Percentiles rank a stretch among this genome's conserved stretches.
These are phyloP conservation scores for Paramormyrops kingsleyae DNA, from an alignment of 2,113 vertebrate species.

Conservation along the genomic window DNA sequence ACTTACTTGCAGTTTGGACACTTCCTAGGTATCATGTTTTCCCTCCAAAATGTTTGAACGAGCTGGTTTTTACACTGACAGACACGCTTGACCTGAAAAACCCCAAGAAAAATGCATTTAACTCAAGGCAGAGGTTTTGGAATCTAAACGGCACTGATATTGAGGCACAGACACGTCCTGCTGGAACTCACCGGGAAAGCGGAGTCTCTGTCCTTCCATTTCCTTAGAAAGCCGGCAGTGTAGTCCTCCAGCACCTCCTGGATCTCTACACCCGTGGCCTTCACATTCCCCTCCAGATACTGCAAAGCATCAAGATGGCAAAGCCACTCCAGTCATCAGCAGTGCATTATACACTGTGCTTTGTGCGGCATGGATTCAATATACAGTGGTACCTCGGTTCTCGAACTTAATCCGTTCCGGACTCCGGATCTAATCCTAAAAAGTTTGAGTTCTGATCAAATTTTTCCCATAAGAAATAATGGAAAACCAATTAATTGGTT, in stretches of 20 bases:
- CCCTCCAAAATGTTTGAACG: constrained; percentile 76
- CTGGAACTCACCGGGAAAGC: constrained; percentile 47
- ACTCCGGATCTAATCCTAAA: too few species aligned
- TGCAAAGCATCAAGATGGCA: constrained; percentile 35
- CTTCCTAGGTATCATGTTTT: constrained; percentile 67
- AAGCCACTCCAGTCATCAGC: background rate
- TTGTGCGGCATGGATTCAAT: background rate
- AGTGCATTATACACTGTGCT: background rate
- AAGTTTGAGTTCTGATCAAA: too few species aligned
- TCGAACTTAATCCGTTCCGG: too few species aligned
- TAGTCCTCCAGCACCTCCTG: constrained; percentile 63
- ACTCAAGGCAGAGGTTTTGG: background rate
- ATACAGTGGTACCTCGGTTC: background rate
- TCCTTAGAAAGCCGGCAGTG: constrained; percentile 52
- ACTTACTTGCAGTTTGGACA: constrained; percentile 88
- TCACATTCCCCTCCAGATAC: constrained; percentile 69
- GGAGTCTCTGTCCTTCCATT: background rate
- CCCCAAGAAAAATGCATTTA: background rate
- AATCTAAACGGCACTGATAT: background rate
- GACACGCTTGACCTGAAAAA: constrained; percentile 78
- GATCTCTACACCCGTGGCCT: constrained; percentile 67
- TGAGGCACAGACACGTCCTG: background rate
- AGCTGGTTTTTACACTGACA: constrained; percentile 75
- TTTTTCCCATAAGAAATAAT: too few species aligned
- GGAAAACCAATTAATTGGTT: too few species aligned